Conservation (phyloP, 2,888 invertebrate genomes). For the Seladonia tumulorum region DNA sequence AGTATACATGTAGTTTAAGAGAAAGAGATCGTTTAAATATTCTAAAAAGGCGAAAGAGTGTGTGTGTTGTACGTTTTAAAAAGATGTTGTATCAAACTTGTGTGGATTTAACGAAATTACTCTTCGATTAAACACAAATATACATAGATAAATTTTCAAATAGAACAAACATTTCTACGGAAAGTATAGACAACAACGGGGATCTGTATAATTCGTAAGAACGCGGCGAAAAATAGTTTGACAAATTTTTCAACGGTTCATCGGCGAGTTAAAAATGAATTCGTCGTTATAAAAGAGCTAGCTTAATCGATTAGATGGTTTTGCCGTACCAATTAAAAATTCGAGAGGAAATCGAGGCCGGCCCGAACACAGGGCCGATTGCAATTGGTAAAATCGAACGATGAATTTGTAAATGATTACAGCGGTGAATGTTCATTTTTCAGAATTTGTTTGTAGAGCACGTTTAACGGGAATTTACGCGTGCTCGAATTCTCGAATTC, state of each 20-base stretch:
- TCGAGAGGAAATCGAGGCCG: background rate
- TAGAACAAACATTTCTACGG: too few species aligned
- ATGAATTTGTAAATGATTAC: background rate
- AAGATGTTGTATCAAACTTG: too few species aligned
- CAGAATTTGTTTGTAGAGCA: background rate
- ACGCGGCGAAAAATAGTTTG: background rate
- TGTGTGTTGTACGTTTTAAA: too few species aligned
- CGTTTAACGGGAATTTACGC: background rate
- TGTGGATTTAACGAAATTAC: too few species aligned
- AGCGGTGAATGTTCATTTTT: background rate
- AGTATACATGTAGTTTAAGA: too few species aligned
- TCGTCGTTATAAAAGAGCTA: background rate
- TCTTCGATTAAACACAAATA: too few species aligned
- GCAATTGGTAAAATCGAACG: background rate
- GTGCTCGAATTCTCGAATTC: conserved; percentile 8
- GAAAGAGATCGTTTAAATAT: too few species aligned
- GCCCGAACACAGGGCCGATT: background rate
- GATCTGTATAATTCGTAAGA: background rate
- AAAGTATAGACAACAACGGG: background rate
- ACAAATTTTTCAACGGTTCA: background rate
- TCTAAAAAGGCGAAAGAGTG: too few species aligned
- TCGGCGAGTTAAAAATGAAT: background rate
- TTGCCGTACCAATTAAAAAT: background rate
- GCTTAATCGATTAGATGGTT: background rate
- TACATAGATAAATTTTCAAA: too few species aligned